Base-by-base conservation (phyloP, 1,140 invertebrate species). In the Orius insidiosus region DNA sequence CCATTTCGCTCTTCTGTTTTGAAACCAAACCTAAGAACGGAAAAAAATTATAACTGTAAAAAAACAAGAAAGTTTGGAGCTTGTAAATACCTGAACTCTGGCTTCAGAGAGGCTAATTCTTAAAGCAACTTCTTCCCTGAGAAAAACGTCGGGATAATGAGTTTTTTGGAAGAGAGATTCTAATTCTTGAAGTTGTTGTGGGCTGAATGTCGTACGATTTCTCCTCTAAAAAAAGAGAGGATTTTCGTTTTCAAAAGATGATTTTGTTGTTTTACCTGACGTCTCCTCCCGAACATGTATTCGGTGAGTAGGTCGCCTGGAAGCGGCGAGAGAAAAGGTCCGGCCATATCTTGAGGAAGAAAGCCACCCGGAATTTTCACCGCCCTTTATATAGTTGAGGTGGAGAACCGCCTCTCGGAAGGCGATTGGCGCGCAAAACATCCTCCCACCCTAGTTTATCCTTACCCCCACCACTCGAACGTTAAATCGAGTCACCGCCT, bases 111-210 rank as follows among this genome's bases (percentile, higher is more conserved):
- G 68, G 54, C 83, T 89, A 52, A 93, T 92, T 56, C 87, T 69
- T 19, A 87, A 65, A 0, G 89, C 90, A n/a, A 94, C 80, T 68
- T 94, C 87, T 64, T 95, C 90, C 54, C 90, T 73, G 53, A 93
- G 69, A 59, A 93, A 93, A 6, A 95, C 90, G 58, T 94, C 89
- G 0, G 90, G 90, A 60, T 89, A 96, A 58, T 94, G 89, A 1
- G 90, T 95, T 63, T 92, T 93, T 60, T 90, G 83, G 63, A 96
- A 96, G 14, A 92, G 71, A 1, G 82, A 76, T 62, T 96, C 90
- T 52, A 96, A 65, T 59, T 94, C 88, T 62, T 88, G 85, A n/a
- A 95, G 67, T 61, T 96, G 90, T 59, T 90, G 85, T 1, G 88
- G 85, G 1, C 85, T 93, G 62, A 94, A 96, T 5, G 89, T 90